phyloP scores from a whole-genome alignment of 2,113 vertebrate species.

The Pollimyrus isidori region DNA sequence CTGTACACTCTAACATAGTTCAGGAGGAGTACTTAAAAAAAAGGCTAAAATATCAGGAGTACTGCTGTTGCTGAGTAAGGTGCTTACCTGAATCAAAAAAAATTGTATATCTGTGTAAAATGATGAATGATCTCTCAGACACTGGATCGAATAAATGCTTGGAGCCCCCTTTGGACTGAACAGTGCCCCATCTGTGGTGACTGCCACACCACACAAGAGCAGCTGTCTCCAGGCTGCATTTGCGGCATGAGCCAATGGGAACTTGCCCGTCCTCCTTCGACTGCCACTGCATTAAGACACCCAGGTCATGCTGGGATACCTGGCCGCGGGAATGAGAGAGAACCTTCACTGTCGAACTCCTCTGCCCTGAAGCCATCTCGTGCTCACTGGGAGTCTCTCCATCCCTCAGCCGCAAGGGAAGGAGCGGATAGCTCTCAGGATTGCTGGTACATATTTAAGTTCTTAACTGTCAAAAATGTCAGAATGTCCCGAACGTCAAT shows the following conservation, averaged over 20 bases:
- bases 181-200: slow-evolving; percentile 20
- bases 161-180: slow-evolving; percentile 29
- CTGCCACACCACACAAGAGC: slow-evolving; percentile 33
- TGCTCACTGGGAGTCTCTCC: background rate
- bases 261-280: background rate
- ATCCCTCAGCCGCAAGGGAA: background rate
- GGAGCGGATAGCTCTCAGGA: background rate
- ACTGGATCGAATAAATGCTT: slow-evolving; percentile 31
- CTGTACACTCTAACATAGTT: background rate
- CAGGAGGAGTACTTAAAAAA: background rate
- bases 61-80: background rate
- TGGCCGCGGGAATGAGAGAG: background rate
- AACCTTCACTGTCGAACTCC: background rate
- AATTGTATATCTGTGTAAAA: background rate
- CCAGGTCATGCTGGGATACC: background rate
- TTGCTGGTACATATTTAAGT: background rate
- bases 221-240: background rate
- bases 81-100: background rate
- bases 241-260: background rate
- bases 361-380: background rate
- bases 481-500: slow-evolving; percentile 21
- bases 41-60: background rate
- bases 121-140: slow-evolving; percentile 25
- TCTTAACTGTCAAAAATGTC: slow-evolving; percentile 35
- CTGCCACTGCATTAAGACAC: background rate